Conservation (phyloP, 2,113 vertebrate species). For the Caranx melampygus region DNA sequence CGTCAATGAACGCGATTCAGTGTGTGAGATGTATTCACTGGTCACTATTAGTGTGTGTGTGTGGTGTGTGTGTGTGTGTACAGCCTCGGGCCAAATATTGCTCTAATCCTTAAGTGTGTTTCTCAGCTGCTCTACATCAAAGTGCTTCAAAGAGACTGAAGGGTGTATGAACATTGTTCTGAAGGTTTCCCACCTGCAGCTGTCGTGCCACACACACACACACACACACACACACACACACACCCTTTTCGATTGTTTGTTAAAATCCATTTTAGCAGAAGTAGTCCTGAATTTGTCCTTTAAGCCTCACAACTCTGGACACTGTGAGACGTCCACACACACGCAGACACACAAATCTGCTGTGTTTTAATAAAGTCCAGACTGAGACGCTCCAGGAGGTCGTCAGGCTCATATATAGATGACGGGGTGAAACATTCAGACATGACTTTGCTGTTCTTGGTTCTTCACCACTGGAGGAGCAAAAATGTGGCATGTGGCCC, state of each 20-base stretch:
- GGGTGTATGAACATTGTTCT: slow-evolving; percentile 34
- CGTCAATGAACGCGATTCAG: not conserved
- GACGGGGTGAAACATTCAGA: not conserved
- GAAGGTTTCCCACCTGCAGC: slow-evolving; percentile 36
- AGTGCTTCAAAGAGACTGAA: slow-evolving; percentile 45
- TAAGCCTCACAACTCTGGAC: too few relatives aligned
- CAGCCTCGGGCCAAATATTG: not conserved
- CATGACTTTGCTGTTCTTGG: not conserved
- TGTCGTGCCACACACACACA: not conserved
- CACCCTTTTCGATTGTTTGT: too few relatives aligned
- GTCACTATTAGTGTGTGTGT: not conserved
- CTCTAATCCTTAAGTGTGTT: slow-evolving; percentile 31
- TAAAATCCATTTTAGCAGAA: too few relatives aligned
- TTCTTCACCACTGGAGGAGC: too few relatives aligned
- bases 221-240: slow-evolving; percentile 16
- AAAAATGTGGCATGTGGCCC: too few relatives aligned
- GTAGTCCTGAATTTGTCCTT: too few relatives aligned
- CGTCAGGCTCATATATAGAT: not conserved
- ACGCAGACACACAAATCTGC: not conserved
- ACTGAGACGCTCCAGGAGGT: not conserved
- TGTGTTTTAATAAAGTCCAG: not conserved
- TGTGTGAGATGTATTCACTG: not conserved
- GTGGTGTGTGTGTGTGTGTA: not conserved
- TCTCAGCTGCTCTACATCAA: slow-evolving; percentile 47
- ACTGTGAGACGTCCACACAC: too few relatives aligned